phyloP scores from a whole-genome alignment of 92 coral and sea anemone genomes.

The Micromussa lordhowensis region DNA sequence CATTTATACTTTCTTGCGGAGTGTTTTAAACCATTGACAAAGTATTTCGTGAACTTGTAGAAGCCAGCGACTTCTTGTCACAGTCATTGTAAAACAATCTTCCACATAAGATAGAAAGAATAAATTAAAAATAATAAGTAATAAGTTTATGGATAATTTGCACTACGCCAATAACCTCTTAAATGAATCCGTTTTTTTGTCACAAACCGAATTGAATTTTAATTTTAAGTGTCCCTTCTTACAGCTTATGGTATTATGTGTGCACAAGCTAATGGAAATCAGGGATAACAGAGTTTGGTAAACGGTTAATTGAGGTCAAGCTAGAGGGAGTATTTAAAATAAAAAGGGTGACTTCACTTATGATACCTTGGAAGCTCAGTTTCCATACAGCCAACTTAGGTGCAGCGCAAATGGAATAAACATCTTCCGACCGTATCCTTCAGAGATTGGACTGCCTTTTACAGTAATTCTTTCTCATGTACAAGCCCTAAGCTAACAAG shows the following conservation, averaged over 20 bases:
- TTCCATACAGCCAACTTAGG: neutral
- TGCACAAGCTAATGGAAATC: neutral
- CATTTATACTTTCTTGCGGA: constrained; percentile 33
- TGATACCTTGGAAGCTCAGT: neutral
- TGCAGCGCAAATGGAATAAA: too few species aligned
- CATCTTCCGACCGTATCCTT: constrained; percentile 12
- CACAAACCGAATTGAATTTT: too few species aligned
- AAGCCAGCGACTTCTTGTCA: neutral
- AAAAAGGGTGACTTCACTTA: too few species aligned
- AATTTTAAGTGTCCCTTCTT: neutral
- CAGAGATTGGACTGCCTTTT: constrained; percentile 23
- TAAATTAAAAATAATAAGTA: too few species aligned
- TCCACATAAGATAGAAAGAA: neutral
- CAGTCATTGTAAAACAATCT: constrained; percentile 11
- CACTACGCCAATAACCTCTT: too few species aligned
- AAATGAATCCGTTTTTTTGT: neutral
- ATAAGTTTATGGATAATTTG: too few species aligned
- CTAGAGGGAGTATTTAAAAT: too few species aligned
- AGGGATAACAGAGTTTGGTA: too few species aligned
- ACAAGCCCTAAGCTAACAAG: constrained; percentile 16
- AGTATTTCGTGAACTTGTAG: neutral
- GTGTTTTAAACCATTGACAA: constrained; percentile 5
- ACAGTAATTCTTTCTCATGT: constrained; percentile 21
- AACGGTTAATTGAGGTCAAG: too few species aligned
- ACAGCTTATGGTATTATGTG: neutral